A percentile compares a stretch with the other conserved stretches of the same genome.
Conservation (phyloP, 2,888 invertebrate species). For the Charanyca ferruginea region DNA sequence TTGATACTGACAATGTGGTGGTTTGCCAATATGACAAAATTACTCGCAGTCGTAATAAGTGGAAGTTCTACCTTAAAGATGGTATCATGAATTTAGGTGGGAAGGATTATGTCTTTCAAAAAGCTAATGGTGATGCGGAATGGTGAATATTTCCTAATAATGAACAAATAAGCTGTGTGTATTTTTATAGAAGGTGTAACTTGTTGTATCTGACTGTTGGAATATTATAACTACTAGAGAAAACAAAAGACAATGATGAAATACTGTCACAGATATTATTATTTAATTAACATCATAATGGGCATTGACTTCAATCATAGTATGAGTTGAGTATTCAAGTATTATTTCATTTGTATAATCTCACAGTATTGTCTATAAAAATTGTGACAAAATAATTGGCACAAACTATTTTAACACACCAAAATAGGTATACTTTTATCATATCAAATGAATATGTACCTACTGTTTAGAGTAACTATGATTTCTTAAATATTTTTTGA, state of each 20-base stretch:
- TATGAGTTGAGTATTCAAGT: slow-evolving; percentile 9
- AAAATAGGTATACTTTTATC: background rate
- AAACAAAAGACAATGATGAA: slow-evolving; percentile 70
- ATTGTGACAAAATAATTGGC: slow-evolving; percentile 13
- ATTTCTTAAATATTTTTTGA: background rate
- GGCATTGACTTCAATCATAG: slow-evolving; percentile 58
- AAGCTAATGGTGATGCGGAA: slow-evolving; percentile 99
- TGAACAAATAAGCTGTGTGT: slow-evolving; percentile 78
- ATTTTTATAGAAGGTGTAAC: slow-evolving; percentile 80
- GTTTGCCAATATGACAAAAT: slow-evolving; percentile 99
- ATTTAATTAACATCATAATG: slow-evolving; percentile 39
- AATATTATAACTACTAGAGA: slow-evolving; percentile 70
- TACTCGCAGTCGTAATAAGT: slow-evolving; percentile 99
- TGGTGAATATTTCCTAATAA: slow-evolving; percentile 93
- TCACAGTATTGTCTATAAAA: slow-evolving; percentile 18
- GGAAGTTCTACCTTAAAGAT: slow-evolving; percentile 99
- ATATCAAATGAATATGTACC: slow-evolving; percentile 1
- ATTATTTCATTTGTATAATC: slow-evolving; percentile 8
- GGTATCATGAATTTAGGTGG: slow-evolving; percentile 99
- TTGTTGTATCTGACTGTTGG: slow-evolving; percentile 78
- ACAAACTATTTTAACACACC: slow-evolving; percentile 9
- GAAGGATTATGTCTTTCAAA: slow-evolving; percentile 99
- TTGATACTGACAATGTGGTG: slow-evolving; percentile 99
- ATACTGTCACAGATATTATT: slow-evolving; percentile 67
- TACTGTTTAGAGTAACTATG: background rate